Conservation (phyloP, 2,113 vertebrate species). For the Leiothrix lutea region DNA sequence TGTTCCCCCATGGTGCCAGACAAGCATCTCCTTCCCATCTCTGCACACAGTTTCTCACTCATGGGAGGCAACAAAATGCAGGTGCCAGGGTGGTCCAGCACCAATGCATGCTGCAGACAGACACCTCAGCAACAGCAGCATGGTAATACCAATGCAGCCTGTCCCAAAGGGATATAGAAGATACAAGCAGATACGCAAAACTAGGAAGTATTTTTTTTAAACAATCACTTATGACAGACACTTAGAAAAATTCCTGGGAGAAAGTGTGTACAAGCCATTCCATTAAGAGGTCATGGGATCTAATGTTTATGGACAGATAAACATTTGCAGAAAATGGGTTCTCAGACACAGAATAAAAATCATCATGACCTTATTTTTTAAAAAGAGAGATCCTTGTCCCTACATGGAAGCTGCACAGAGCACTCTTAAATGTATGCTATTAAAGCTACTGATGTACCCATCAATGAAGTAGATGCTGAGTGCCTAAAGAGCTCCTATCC, state of each 20-base stretch:
- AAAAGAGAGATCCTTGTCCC: background rate
- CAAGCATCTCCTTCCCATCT: background rate
- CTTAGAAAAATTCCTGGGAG: background rate
- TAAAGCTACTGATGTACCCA: background rate
- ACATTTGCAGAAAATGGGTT: background rate
- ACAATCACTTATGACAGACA: background rate
- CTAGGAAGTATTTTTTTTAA: background rate
- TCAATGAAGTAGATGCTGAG: background rate
- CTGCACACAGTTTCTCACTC: background rate
- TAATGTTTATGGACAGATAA: background rate
- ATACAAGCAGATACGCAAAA: background rate
- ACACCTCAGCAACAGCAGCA: background rate
- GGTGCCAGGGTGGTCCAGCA: background rate
- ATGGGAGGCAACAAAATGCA: background rate
- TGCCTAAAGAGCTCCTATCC: background rate
- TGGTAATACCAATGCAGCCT: background rate
- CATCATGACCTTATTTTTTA: background rate
- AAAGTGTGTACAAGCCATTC: background rate
- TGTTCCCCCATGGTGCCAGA: background rate
- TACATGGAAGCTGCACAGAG: background rate
- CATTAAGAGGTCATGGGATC: background rate
- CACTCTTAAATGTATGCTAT: background rate
- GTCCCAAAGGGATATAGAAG: background rate
- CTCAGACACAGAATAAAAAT: background rate
- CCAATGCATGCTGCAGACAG: accelerated